Evolutionary conservation across 2,888 invertebrate genomes (phyloP).

Genomic region (Gandaritis pyraliata): DNA sequence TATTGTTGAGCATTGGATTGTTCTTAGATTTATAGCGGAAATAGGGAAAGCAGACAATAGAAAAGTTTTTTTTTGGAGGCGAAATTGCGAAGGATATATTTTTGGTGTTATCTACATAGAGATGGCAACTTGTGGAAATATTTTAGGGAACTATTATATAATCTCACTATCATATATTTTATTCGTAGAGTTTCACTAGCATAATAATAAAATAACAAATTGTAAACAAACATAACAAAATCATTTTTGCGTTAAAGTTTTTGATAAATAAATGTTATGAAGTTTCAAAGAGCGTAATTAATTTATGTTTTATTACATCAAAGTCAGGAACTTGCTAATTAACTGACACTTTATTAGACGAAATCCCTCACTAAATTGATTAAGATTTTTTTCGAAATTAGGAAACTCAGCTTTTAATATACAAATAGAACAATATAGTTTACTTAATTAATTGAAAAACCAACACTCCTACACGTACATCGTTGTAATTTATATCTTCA

Average conservation of each 20-base stretch:
- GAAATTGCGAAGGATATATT: too few relatives aligned
- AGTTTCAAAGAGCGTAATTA: not conserved
- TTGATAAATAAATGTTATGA: not conserved
- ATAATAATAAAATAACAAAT: too few relatives aligned
- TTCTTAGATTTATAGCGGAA: conserved; percentile 31
- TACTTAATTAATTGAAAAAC: not conserved
- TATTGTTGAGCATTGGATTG: conserved; percentile 35
- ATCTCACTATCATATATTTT: too few relatives aligned
- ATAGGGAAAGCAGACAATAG: conserved; percentile 20
- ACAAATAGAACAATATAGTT: not conserved
- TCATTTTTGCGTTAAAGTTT: not conserved
- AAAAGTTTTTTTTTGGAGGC: conserved; percentile 1
- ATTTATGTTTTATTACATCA: conserved; percentile 32
- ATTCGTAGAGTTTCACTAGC: too few relatives aligned
- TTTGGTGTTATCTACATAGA: too few relatives aligned
- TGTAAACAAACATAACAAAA: too few relatives aligned
- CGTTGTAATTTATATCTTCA: too few relatives aligned
- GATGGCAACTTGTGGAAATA: too few relatives aligned
- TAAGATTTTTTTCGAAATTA: conserved; percentile 28
- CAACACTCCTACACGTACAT: too few relatives aligned
- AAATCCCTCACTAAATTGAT: conserved; percentile 26
- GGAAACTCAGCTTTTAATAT: not conserved
- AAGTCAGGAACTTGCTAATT: conserved; percentile 36
- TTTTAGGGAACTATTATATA: too few relatives aligned
- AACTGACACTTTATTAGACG: conserved; percentile 41